These are phyloP conservation scores for Helostoma temminkii DNA, from an alignment of 2,797 vertebrate genomes.

Conservation along the genomic window DNA sequence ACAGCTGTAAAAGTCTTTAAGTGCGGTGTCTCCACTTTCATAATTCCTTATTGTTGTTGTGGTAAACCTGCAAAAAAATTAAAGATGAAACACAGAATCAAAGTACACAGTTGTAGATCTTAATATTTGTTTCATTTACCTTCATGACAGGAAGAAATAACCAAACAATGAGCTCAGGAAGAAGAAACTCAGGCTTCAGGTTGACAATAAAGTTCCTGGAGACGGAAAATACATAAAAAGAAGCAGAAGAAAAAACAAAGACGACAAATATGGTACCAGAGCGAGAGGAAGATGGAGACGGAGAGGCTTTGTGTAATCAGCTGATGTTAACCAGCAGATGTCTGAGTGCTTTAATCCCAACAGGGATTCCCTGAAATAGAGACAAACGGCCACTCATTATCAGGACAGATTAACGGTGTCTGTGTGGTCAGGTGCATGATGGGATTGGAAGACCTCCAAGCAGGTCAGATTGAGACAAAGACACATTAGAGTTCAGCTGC, in stretches of 20 bases:
- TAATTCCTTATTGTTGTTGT: background rate
- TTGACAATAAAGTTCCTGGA: background rate
- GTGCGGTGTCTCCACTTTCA: background rate
- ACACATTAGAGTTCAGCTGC: background rate
- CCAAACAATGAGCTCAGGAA: background rate
- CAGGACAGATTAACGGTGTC: constrained; percentile 30
- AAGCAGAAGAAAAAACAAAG: too few species aligned
- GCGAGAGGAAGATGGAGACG: background rate
- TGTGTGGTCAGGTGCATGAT: constrained; percentile 46
- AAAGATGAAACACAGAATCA: too few species aligned
- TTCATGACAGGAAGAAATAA: background rate
- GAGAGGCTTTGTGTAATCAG: constrained; percentile 21
- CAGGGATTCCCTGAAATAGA: constrained; percentile 27
- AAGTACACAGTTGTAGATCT: too few species aligned
- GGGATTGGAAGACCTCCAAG: constrained; percentile 49
- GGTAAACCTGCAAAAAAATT: background rate
- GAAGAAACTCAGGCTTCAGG: background rate
- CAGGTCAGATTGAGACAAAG: constrained; percentile 22
- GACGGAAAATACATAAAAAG: background rate
- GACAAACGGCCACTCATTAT: constrained; percentile 29
- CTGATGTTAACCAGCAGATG: constrained; percentile 35
- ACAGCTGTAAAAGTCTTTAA: background rate
- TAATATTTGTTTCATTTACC: background rate
- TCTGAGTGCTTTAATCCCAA: constrained; percentile 40
- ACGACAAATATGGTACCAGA: background rate